A percentile compares a stretch with the other conserved stretches of the same genome.
phyloP scores from a whole-genome alignment of 2,113 vertebrate genomes.

The Bucco capensis region DNA sequence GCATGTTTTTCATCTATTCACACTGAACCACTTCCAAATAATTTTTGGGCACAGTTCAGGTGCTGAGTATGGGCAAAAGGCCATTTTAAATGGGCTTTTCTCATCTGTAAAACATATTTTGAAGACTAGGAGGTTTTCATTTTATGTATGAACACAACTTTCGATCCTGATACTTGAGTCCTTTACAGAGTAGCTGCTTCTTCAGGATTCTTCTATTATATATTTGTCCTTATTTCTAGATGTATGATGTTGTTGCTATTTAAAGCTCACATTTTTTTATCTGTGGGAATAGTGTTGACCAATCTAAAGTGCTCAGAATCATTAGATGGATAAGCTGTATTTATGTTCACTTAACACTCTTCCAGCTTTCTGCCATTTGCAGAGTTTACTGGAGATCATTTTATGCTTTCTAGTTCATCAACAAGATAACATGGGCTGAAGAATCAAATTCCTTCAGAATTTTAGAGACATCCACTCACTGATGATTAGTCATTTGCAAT shows the following conservation, averaged over 20 bases:
- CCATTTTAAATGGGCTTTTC: not conserved
- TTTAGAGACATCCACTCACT: not conserved
- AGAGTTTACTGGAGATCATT: not conserved
- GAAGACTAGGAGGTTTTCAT: not conserved
- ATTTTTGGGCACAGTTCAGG: not conserved
- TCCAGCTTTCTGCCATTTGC: not conserved
- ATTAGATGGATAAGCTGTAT: not conserved
- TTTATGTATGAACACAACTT: not conserved
- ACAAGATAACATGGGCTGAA: not conserved
- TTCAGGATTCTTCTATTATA: not conserved
- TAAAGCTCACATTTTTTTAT: not conserved
- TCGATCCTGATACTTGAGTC: not conserved
- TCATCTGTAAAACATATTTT: not conserved
- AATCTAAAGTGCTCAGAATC: not conserved
- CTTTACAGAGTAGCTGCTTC: not conserved
- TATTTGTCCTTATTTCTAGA: not conserved
- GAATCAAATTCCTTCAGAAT: not conserved
- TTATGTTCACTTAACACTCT: not conserved
- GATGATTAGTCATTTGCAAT: conserved; percentile 15
- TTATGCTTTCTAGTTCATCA: not conserved
- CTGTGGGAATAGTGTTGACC: not conserved
- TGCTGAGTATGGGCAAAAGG: not conserved
- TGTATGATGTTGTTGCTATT: not conserved
- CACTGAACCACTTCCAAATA: not conserved
- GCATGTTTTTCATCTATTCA: not conserved